Evolutionary conservation across 2,888 invertebrate genomes (phyloP), one percentile per base, ranked within the genome.

Genomic region (Lithophane ornitopus): DNA sequence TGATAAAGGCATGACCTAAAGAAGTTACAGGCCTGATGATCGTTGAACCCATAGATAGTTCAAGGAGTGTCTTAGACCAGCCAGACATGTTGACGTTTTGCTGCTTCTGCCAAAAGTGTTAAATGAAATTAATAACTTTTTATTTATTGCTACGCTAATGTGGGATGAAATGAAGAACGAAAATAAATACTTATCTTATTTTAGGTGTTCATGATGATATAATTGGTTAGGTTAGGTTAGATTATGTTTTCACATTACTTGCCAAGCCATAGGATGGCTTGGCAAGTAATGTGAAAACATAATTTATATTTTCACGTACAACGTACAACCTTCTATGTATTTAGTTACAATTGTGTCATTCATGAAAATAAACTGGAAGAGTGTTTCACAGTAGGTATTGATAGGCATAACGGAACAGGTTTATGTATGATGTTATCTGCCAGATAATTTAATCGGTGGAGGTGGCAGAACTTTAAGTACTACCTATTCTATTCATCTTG

Each of bases 1-100:
- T 58, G 52, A 59, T 54, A 28, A 44, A 78, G 26, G 73, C 26
- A 39, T 85, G 61, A 12, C 34, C 34, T 22, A 19, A 8, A 46
- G 1, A 52, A 54, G 12, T 11, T 34, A 49, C 56, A 70, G 61
- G 63, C 49, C 14, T 73, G 68, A 70, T 86, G 82, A 81, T 59
- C 77, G 75, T 77, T 87, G 85, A 87, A 81, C 85, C 74, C 68
- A 59, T 54, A 52, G 76, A 16, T 61, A 70, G 85, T 78, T 87
- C 87, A 87, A 85, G 84, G 85, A 78, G 76, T 76, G 54, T 68
- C 26, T 82, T 54, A 28, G 59, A 78, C 54, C 56, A 70, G 84
- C 74, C 75, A 87, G 86, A 85, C 88, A 82, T 28, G 19, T 86
- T 87, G 86, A 87, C 88, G 84, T 86, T 67, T 74, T 41, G 56